Percentiles rank a stretch among this genome's conserved stretches.
Conservation (phyloP, 1,140 invertebrate genomes). For the Pseudomyrmex dendroicus region DNA sequence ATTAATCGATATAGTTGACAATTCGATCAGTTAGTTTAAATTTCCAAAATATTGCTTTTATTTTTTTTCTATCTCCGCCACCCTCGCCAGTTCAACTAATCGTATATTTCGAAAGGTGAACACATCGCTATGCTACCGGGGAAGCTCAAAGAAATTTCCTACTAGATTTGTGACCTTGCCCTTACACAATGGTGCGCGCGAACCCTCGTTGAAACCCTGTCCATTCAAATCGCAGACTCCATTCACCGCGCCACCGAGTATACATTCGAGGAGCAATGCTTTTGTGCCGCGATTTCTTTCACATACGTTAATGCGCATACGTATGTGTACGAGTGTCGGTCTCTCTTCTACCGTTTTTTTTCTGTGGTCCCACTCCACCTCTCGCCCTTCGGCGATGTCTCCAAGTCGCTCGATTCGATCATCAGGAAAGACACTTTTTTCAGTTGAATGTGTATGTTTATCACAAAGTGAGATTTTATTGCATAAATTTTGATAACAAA, state of each 20-base stretch:
- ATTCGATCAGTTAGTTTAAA: too few species aligned
- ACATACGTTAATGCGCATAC: constrained; percentile 60
- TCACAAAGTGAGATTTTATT: background rate
- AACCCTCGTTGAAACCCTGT: constrained; percentile 78
- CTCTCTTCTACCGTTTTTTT: constrained; percentile 65
- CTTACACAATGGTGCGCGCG: constrained; percentile 79
- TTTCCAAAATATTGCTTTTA: constrained; percentile 15
- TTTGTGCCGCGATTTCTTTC: constrained; percentile 82
- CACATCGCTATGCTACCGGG: constrained; percentile 63
- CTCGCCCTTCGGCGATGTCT: constrained; percentile 32
- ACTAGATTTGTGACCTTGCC: constrained; percentile 84
- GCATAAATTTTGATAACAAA: constrained; percentile 9
- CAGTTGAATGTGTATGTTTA: constrained; percentile 22
- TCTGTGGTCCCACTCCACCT: background rate
- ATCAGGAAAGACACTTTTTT: constrained; percentile 31
- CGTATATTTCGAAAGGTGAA: constrained; percentile 71
- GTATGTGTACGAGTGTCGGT: constrained; percentile 23
- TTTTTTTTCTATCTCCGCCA: constrained; percentile 48
- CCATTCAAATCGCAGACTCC: constrained; percentile 81
- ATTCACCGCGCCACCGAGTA: constrained; percentile 78
- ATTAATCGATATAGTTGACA: too few species aligned
- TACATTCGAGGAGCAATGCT: constrained; percentile 77
- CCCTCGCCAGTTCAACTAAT: constrained; percentile 40
- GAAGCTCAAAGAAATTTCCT: constrained; percentile 77
- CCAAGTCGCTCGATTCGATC: constrained; percentile 55